A percentile compares a stretch with the other conserved stretches of the same genome.
These are phyloP conservation scores for Arizona elegans DNA, from an alignment of 2,113 vertebrate species.

Conservation along the genomic window DNA sequence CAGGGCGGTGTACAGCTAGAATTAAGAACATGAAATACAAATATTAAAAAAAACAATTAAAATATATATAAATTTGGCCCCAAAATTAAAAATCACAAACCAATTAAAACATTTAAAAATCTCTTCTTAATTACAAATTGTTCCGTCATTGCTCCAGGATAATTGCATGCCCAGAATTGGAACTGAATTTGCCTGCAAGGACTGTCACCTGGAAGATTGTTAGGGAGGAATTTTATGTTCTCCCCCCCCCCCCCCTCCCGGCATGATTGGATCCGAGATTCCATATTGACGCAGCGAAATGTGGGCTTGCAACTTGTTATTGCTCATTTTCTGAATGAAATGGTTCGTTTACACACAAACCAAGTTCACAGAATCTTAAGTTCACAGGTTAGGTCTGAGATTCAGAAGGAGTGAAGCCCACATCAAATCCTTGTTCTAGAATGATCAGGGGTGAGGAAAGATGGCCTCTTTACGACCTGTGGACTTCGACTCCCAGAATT, in stretches of 20 bases:
- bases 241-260: neutral
- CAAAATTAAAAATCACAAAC: too few species aligned
- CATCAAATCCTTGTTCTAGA: neutral
- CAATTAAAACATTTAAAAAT: too few species aligned
- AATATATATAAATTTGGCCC: too few species aligned
- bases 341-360: neutral
- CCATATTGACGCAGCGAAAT: neutral
- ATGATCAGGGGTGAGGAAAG: too few species aligned
- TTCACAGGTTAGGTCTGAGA: neutral
- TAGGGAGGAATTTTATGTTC: neutral
- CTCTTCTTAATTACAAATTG: neutral
- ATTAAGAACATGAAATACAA: too few species aligned
- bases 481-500: too few species aligned
- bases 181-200: neutral
- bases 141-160: neutral
- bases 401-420: neutral
- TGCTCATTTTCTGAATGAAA: neutral
- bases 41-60: too few species aligned
- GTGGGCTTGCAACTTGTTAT: neutral
- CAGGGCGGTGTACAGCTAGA: too few species aligned
- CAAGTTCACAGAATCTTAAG: neutral
- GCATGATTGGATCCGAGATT: neutral
- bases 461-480: too few species aligned
- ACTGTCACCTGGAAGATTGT: neutral
- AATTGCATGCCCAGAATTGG: neutral